These are phyloP conservation scores for pig (Sus scrofa) DNA, from an alignment of 2,113 vertebrate species.

Conservation along the genomic window DNA sequence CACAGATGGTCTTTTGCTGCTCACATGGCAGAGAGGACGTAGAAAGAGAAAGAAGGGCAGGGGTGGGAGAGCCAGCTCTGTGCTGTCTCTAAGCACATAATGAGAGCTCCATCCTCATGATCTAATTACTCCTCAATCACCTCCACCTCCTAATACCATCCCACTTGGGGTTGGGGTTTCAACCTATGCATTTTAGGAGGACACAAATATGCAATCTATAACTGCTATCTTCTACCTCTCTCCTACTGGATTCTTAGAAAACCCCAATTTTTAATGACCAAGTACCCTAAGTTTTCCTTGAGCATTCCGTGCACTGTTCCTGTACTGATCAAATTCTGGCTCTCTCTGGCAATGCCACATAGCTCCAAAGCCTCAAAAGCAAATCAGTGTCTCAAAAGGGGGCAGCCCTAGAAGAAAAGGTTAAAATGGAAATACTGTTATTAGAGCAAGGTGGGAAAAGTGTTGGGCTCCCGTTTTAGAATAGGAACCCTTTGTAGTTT, in stretches of 20 bases:
- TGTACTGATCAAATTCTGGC: background rate
- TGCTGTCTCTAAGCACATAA: background rate
- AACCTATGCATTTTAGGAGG: background rate
- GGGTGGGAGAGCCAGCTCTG: background rate
- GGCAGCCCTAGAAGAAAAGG: background rate
- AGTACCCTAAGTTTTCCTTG: background rate
- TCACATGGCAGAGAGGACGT: background rate
- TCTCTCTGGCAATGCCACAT: background rate
- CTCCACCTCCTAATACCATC: background rate
- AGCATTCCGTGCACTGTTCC: background rate
- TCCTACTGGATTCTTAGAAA: background rate
- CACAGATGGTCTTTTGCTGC: background rate
- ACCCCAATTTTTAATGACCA: background rate
- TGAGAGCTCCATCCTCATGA: background rate
- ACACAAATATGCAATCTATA: background rate
- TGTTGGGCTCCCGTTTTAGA: background rate
- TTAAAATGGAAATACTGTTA: slow-evolving; percentile 15
- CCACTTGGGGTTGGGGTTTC: background rate
- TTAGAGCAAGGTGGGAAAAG: background rate
- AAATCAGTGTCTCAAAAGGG: background rate
- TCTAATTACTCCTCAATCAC: background rate
- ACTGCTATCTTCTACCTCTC: background rate
- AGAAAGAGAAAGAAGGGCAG: background rate
- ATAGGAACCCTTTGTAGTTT: background rate
- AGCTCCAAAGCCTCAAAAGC: slow-evolving; percentile 33